Evolutionary conservation across 2,797 vertebrate genomes (phyloP), one percentile per base, ranked within the genome.

Genomic region (Peromyscus attwateri): DNA sequence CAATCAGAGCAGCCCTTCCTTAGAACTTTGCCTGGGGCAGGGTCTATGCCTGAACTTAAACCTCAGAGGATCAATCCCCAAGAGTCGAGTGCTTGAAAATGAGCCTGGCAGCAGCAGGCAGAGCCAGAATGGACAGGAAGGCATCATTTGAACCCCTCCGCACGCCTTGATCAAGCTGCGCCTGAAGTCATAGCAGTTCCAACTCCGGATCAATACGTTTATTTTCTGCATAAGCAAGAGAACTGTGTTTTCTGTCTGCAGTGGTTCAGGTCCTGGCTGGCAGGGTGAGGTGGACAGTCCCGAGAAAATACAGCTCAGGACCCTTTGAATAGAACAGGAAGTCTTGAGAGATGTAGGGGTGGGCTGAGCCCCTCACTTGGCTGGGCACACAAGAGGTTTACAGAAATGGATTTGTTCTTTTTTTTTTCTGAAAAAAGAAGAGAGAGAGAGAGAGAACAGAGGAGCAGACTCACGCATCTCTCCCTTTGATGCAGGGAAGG

Each of bases 221-320:
- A 97, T 97, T 97, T 96, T 93, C 97, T 87, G 55, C 23, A 49
- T 68, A 96, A 97, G 97, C 96, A 96, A 82, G 64, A 77, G 75
- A 83, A 16, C 12, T 80, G 43, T 87, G 81, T 70, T 94, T 94
- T 73, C 80, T 75, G 17, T 52, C 27, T 83, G 93, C 90, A 81
- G 4, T 70, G 85, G 95, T 92, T 71, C 23, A 68, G 90, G 87
- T 97, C 68, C 82, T 84, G 91, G 16, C 57, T 43, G 64, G 57
- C 71, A 95, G 87, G 27, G 49, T 49, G 37, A 88, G 13, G 64
- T 77, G 52, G 91, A 89, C n/a, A 83, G 43, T 79, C 73, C 73
- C 49, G 75, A 93, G 76, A 19, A 25, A 49, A 73, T 14, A 40
- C 31, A 80, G 75, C 71, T 68, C 68, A 23, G 84, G 55, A 2